Percentiles rank a stretch among this genome's conserved stretches.
phyloP scores from a whole-genome alignment of 2,888 invertebrate genomes.

The Julus scandinavius region DNA sequence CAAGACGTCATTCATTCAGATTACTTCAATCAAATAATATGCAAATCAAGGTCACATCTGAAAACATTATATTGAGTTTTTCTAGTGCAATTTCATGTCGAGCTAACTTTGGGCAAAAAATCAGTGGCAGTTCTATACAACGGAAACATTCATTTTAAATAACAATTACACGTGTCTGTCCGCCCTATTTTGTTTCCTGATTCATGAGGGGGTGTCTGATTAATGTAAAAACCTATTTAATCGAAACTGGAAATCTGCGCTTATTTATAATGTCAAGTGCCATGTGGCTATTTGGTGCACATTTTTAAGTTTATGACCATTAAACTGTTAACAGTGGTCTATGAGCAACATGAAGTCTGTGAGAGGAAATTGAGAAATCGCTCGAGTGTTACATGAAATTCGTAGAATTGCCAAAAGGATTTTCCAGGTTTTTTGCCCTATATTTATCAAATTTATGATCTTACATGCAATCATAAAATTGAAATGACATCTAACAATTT shows the following conservation, averaged over 20 bases:
- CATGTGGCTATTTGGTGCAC: neutral
- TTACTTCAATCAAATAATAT: too few relatives aligned
- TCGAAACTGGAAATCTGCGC: neutral
- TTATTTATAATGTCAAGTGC: neutral
- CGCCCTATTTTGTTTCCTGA: conserved; percentile 8
- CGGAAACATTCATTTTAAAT: neutral
- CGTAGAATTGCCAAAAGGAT: neutral
- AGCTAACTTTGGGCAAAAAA: too few relatives aligned
- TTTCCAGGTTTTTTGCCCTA: neutral
- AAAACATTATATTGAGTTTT: too few relatives aligned
- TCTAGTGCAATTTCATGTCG: too few relatives aligned
- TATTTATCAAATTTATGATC: neutral
- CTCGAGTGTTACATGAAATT: neutral
- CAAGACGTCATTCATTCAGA: too few relatives aligned
- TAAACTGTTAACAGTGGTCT: neutral
- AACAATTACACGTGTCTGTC: neutral
- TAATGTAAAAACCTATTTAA: conserved; percentile 14
- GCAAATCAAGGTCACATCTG: too few relatives aligned
- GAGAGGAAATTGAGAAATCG: neutral
- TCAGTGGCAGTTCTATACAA: neutral
- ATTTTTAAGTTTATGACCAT: neutral
- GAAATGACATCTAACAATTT: neutral
- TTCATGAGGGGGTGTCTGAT: neutral
- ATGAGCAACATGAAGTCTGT: neutral
- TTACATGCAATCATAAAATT: neutral